Evolutionary conservation across 2,797 vertebrate species (phyloP), one percentile per base, ranked within the genome.

Genomic region (Halcyon chelicuti): DNA sequence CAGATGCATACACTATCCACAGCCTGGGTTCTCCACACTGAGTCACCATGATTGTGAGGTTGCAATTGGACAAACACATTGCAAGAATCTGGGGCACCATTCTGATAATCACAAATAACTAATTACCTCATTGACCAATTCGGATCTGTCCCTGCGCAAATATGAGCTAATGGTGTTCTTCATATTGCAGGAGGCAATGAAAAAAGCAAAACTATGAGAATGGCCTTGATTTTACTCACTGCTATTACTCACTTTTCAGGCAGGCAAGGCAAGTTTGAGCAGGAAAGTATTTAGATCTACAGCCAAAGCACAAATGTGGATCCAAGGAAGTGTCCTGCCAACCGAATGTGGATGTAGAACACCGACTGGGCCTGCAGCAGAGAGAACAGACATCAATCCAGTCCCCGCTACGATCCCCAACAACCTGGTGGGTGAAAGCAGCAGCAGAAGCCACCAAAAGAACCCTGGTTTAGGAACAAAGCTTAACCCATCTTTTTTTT

Each of bases 401-500:
- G 5, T 46, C 58, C 54, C 66, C 70, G 39, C 26, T 58, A 5
- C 5, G 7, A 18, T 37, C 5, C 44, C 7, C 28, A 76, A 19
- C 6, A 87, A 81, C 71, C 60, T 15, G 33, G 31, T 10, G 15
- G 3, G 12, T 17, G 76, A 97, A 93, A 94, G 73, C 39, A 88
- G 73, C 31, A 39, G 12, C n/a, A 85, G 22, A 25, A 77, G 2
- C 72, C 60, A 86, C 57, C 20, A 62, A 86, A 82, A 75, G 71
- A 31, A 52, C 8, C 79, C 61, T 91, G 91, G 89, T 88, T 96
- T 74, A 40, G 55, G 73, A 96, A 93, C 91, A 96, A 96, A 95
- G 39, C 73, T 85, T 92, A 95, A 95, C 31, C 21, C 46, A 60
- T 94, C 47, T 76, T 92, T 97, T 97, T 97, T 95, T 92, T 97